These are phyloP conservation scores for Stichodactyla helianthus DNA, from an alignment of 64 coral and sea anemone genomes.

Conservation along the genomic window DNA sequence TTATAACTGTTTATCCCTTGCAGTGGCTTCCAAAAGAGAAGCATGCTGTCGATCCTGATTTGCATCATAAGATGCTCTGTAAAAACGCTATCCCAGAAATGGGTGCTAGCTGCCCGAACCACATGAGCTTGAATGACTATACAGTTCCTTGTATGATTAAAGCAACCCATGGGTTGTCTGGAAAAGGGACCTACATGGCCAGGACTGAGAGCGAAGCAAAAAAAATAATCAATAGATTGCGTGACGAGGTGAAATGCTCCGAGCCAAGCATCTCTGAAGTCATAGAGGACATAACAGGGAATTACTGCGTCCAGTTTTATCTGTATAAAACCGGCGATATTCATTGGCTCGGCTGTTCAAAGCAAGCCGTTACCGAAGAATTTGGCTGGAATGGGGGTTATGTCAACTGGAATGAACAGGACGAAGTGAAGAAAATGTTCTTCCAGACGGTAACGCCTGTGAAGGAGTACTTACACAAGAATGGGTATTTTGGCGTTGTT, in stretches of 20 bases:
- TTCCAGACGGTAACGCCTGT: constrained; percentile 45
- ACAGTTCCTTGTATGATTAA: constrained; percentile 84
- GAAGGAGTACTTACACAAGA: constrained; percentile 74
- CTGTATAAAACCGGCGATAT: constrained; percentile 63
- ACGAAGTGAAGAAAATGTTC: constrained; percentile 41
- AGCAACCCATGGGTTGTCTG: constrained; percentile 61
- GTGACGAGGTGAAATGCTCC: constrained; percentile 30
- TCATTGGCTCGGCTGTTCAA: constrained; percentile 60
- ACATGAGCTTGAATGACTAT: constrained; percentile 74
- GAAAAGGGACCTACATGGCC: constrained; percentile 60
- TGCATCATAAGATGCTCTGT: constrained; percentile 71
- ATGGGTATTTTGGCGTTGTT: constrained; percentile 82
- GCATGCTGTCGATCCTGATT: constrained; percentile 79
- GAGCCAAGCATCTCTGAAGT: constrained; percentile 68
- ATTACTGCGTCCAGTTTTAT: constrained; percentile 74
- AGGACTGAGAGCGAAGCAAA: constrained; percentile 47
- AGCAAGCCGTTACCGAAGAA: background rate
- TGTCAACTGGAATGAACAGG: constrained; percentile 70
- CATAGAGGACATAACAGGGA: constrained; percentile 54
- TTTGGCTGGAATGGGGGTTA: constrained; percentile 16
- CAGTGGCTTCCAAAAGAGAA: constrained; percentile 72
- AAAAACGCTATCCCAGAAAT: constrained; percentile 77
- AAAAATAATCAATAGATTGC: constrained; percentile 40
- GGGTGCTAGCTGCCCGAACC: constrained; percentile 59
- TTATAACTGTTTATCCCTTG: constrained; percentile 67